Conservation (phyloP, 2,797 vertebrate species). For the Coendou prehensilis region DNA sequence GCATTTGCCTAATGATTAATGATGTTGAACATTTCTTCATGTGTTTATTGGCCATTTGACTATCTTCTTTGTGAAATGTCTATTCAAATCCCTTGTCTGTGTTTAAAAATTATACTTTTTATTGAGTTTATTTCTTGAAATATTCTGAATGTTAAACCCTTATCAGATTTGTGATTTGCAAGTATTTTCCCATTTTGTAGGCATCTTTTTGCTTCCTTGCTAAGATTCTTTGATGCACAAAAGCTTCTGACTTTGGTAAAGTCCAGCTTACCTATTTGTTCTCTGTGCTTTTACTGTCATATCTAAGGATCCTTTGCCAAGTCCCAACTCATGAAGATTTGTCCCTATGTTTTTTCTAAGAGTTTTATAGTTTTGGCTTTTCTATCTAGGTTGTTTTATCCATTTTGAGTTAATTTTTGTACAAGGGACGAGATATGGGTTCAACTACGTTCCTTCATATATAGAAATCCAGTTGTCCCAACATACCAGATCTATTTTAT, state of each 20-base stretch:
- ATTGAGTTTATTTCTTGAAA: conserved; percentile 22
- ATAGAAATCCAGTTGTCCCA: neutral
- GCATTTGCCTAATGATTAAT: neutral
- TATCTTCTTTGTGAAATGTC: neutral
- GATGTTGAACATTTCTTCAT: neutral
- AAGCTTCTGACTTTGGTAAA: neutral
- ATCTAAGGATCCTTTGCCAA: neutral
- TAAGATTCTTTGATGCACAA: neutral
- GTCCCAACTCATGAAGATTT: neutral
- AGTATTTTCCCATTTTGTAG: neutral
- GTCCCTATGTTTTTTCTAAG: neutral
- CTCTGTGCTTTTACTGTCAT: neutral
- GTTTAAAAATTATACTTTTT: neutral
- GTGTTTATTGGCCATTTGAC: neutral
- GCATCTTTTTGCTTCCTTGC: neutral
- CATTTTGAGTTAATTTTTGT: conserved; percentile 2
- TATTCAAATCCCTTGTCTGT: neutral
- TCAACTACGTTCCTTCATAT: neutral
- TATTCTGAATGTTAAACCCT: neutral
- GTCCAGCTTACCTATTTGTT: neutral
- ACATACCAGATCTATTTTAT: neutral
- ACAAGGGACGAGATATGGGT: neutral
- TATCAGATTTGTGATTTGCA: neutral
- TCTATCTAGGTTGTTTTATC: neutral
- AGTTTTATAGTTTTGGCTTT: neutral